A percentile compares a stretch with the other conserved stretches of the same genome.
Evolutionary conservation across 2,797 vertebrate genomes (phyloP).

Genomic region (Nyctalus aviator): DNA sequence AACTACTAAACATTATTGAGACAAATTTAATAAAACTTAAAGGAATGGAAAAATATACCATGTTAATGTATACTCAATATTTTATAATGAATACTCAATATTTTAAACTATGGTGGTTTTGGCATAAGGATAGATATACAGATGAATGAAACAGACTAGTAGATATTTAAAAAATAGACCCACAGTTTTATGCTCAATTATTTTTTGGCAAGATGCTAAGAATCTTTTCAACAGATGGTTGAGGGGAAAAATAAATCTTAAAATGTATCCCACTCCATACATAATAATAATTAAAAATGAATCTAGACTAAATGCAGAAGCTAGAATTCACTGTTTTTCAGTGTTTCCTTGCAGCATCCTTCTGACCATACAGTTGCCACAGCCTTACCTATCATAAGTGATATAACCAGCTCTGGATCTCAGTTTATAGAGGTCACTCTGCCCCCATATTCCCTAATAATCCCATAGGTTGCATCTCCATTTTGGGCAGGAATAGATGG

Average conservation of each 20-base stretch:
- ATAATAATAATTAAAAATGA: not conserved
- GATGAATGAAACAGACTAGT: not conserved
- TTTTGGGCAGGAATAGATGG: not conserved
- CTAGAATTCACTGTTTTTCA: not conserved
- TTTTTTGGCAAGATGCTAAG: not conserved
- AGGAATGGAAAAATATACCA: conserved; percentile 10
- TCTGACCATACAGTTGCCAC: not conserved
- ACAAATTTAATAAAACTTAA: conserved; percentile 46
- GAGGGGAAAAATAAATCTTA: not conserved
- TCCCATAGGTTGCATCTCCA: not conserved
- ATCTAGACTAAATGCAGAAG: not conserved
- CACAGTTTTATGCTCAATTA: not conserved
- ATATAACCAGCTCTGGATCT: not conserved
- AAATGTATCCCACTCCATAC: not conserved
- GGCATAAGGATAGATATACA: not conserved
- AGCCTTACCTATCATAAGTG: not conserved
- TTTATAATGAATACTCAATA: not conserved
- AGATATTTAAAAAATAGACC: not conserved
- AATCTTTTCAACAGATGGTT: not conserved
- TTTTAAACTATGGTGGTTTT: not conserved
- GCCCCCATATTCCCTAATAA: not conserved
- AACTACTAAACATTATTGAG: not conserved
- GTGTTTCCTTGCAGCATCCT: not conserved
- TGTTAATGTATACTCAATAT: not conserved
- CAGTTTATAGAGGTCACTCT: not conserved